Evolutionary conservation across 2,113 vertebrate species (phyloP).

Genomic region (Urocolius indicus): DNA sequence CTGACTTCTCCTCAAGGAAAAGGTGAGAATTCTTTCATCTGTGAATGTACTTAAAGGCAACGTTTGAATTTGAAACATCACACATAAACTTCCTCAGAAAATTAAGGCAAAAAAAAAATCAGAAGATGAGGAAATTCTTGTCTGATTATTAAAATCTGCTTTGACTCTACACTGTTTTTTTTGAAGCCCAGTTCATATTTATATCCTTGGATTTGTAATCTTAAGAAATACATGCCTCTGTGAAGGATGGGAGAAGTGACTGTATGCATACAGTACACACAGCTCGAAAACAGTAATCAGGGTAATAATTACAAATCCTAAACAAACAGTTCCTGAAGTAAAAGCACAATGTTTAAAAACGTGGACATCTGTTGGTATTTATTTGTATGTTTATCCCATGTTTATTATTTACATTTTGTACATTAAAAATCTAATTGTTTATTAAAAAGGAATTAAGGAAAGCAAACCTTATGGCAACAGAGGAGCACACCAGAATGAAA

Average conservation of each 20-base stretch:
- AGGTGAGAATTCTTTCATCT: background rate
- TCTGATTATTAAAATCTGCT: background rate
- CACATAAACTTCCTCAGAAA: background rate
- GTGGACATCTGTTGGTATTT: background rate
- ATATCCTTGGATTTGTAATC: background rate
- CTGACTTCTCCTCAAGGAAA: background rate
- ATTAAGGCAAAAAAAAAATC: background rate
- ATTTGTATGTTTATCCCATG: background rate
- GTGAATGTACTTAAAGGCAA: background rate
- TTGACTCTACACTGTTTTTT: background rate
- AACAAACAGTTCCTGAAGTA: background rate
- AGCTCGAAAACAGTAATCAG: background rate
- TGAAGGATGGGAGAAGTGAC: fast-evolving
- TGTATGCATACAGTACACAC: background rate
- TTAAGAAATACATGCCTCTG: background rate
- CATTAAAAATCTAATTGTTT: background rate
- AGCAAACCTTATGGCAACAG: background rate
- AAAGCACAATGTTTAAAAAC: background rate
- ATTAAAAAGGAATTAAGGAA: background rate
- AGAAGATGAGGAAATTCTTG: background rate
- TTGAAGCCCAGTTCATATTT: background rate
- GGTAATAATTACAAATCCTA: background rate
- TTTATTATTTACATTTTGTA: background rate
- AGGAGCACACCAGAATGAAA: background rate
- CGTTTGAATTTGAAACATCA: background rate